These are phyloP conservation scores for Crenuchus spilurus DNA, from an alignment of 2,797 vertebrate species.

Conservation along the genomic window DNA sequence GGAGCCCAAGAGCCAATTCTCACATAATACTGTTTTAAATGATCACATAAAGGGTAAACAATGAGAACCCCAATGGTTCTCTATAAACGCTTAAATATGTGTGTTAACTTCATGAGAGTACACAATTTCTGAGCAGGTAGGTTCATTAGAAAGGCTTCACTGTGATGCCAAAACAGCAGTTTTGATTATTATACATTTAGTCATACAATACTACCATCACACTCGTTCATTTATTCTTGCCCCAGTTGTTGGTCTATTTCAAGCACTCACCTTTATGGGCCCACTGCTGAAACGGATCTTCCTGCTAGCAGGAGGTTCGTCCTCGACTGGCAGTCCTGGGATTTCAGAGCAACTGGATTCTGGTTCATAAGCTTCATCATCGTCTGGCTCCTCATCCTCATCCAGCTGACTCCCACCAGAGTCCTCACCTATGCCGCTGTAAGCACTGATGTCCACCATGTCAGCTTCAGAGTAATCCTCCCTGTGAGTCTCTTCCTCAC, in stretches of 20 bases:
- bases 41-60: no score
- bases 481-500: constrained; percentile 87
- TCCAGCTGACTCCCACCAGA: constrained; percentile 95
- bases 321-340: constrained; percentile 84
- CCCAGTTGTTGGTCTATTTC: not conserved
- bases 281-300: constrained; percentile 92
- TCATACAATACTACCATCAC: not conserved
- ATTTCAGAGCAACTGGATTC: constrained; percentile 92
- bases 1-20: no score
- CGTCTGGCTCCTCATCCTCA: constrained; percentile 84
- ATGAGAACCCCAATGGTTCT: no score
- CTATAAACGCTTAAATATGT: no score
- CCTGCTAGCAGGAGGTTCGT: constrained; percentile 84
- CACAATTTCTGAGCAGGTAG: no score
- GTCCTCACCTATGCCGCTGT: constrained; percentile 94
- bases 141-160: no score
- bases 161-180: not conserved
- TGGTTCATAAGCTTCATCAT: constrained; percentile 84
- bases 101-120: no score
- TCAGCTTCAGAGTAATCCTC: constrained; percentile 96
- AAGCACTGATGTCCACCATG: constrained; percentile 95
- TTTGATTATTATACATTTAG: constrained; percentile 1
- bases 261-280: constrained; percentile 88
- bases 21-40: no score
- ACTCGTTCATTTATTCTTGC: not conserved